phyloP scores from a whole-genome alignment of 2,797 vertebrate species.

The Lophotriccus pileatus region DNA sequence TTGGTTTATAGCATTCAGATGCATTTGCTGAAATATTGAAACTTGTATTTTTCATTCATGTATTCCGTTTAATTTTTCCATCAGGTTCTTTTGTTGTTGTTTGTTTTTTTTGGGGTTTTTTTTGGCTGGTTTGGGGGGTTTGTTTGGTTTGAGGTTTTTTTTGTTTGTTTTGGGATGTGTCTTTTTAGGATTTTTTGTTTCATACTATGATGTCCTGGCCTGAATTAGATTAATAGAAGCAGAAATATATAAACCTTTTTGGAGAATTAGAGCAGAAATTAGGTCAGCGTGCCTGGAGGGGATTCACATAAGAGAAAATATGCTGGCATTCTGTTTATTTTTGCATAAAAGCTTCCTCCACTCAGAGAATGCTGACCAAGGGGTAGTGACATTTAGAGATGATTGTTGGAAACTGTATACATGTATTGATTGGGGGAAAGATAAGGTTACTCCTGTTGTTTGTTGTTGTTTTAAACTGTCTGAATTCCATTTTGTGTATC shows the following conservation, averaged over 20 bases:
- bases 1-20: background rate
- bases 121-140: background rate
- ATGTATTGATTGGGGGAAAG: background rate
- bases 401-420: background rate
- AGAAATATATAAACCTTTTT: background rate
- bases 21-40: background rate
- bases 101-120: too few relatives aligned
- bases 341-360: background rate
- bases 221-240: background rate
- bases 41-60: background rate
- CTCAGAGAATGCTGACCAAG: background rate
- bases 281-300: background rate
- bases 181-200: background rate
- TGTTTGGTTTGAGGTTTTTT: background rate
- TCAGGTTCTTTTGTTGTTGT: background rate
- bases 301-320: background rate
- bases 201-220: background rate
- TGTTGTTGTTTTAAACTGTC: background rate
- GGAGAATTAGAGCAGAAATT: background rate
- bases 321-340: background rate
- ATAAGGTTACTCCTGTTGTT: background rate
- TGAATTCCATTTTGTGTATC: constrained; percentile 16
- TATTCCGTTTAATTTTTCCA: background rate
- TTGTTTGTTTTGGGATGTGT: background rate
- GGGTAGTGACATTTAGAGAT: background rate